Evolutionary conservation across 2,888 invertebrate species (phyloP), one percentile per base, ranked within the genome.

Genomic region (Melieria crassipennis): DNA sequence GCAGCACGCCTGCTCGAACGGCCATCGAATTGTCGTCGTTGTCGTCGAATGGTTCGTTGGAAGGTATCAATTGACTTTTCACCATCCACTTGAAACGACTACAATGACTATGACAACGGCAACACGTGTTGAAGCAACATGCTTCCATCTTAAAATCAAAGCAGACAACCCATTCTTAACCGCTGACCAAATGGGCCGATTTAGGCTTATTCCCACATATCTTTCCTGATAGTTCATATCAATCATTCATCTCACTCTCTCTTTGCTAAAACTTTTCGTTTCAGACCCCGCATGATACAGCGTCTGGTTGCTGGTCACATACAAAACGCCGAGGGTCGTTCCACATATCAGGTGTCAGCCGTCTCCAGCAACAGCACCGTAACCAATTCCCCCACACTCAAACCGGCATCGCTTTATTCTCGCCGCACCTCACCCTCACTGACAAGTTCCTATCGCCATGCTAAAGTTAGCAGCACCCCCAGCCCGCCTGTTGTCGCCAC

Each of bases 251-350:
- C 30, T 30, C 30, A 30, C 30, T 30, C 30, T 11, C 69, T 55
- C 16, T 0, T 61, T 50, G 52, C 9, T 43, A 30, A 2, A 30
- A 30, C 60, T 42, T 62, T 71, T 73, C 13, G 2, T 79, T 78
- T 52, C 75, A 86, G 86, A 67, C 84, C 89, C 74, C 88, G 91
- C 78, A 91, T 91, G 77, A 88, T 92, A 75, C 91, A 91, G 79
- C 89, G 92, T 72, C 87, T 93, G 73, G 90, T 92, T 78, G 92
- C 92, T 56, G 93, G 93, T 62, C 92, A 92, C 79, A 87, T 92
- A 72, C 85, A 86, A 73, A 85, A 86, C 71, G 76, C 81, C 4
- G 82, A 85, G 69, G 83, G 84, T 13, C 82, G 77, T 64, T 82
- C 83, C 30, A 80, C 80, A 5, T 83, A 79, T 65, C 79, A 84